phyloP scores from a whole-genome alignment of 1,140 invertebrate genomes.

The Orius insidiosus region DNA sequence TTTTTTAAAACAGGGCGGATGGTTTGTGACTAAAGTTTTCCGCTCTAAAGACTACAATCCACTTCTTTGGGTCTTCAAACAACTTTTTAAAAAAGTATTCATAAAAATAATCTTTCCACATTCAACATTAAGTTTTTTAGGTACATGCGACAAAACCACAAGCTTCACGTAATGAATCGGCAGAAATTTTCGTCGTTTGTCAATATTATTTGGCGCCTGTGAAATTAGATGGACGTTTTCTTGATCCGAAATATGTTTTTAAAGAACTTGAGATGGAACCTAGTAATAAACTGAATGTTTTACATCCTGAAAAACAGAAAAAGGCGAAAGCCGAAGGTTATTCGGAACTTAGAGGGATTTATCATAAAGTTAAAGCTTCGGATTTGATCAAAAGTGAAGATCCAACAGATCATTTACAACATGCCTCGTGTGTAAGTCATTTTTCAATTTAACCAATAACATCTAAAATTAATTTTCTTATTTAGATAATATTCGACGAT shows the following conservation, averaged over 20 bases:
- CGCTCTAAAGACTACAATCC: constrained; percentile 95
- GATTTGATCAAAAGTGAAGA: constrained; percentile 56
- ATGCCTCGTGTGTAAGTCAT: constrained; percentile 53
- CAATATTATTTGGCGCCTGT: constrained; percentile 85
- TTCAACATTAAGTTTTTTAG: constrained; percentile 19
- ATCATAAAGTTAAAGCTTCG: constrained; percentile 49
- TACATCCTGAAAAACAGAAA: constrained; percentile 53
- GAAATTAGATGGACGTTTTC: constrained; percentile 83
- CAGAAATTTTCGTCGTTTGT: constrained; percentile 99
- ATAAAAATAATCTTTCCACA: no score
- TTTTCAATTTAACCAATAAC: no score
- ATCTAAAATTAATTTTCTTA: no score
- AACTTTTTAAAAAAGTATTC: constrained; percentile 72
- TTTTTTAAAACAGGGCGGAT: constrained; percentile 83
- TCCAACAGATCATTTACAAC: constrained; percentile 54
- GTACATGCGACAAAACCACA: constrained; percentile 97
- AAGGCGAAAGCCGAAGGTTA: constrained; percentile 86
- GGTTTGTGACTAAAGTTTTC: constrained; percentile 98
- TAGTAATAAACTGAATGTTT: constrained; percentile 40
- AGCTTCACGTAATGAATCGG: constrained; percentile 96
- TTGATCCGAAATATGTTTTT: constrained; percentile 93
- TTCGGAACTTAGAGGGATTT: constrained; percentile 72
- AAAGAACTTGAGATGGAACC: constrained; percentile 70
- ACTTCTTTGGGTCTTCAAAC: constrained; percentile 88
- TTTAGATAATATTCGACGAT: constrained; percentile 45